Conservation (phyloP, 2,113 vertebrate species). For the Xiphias gladius region DNA sequence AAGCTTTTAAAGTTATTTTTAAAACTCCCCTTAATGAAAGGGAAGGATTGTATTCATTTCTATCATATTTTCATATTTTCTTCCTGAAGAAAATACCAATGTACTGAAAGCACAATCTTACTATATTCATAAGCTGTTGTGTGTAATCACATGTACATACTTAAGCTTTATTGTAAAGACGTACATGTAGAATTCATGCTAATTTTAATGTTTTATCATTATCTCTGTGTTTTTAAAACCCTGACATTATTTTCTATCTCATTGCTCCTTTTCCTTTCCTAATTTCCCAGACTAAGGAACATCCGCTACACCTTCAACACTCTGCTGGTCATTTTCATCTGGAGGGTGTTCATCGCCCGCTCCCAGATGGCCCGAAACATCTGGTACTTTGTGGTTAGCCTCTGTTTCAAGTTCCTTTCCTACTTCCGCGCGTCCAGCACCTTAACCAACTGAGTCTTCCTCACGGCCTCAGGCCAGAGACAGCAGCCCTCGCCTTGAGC, state of each 20-base stretch:
- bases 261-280: background rate
- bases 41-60: background rate
- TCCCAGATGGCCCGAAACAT: conserved; percentile 96
- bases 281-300: conserved; percentile 88
- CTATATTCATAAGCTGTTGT: too few species aligned
- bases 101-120: background rate
- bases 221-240: background rate
- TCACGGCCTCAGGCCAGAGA: conserved; percentile 29
- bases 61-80: background rate
- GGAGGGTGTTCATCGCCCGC: conserved; percentile 95
- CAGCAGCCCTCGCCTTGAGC: conserved; percentile 38
- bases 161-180: too few species aligned
- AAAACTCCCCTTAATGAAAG: too few species aligned
- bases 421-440: conserved; percentile 96
- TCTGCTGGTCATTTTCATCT: conserved; percentile 91
- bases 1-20: too few species aligned
- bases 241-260: background rate
- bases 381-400: conserved; percentile 97
- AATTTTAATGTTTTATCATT: background rate
- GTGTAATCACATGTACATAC: too few species aligned
- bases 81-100: background rate
- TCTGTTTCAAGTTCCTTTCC: conserved; percentile 97
- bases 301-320: conserved; percentile 95
- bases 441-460: conserved; percentile 86
- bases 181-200: too few species aligned